Evolutionary conservation across 1,140 invertebrate species (phyloP), one percentile per base, ranked within the genome.

Genomic region (Drosophila littoralis): DNA sequence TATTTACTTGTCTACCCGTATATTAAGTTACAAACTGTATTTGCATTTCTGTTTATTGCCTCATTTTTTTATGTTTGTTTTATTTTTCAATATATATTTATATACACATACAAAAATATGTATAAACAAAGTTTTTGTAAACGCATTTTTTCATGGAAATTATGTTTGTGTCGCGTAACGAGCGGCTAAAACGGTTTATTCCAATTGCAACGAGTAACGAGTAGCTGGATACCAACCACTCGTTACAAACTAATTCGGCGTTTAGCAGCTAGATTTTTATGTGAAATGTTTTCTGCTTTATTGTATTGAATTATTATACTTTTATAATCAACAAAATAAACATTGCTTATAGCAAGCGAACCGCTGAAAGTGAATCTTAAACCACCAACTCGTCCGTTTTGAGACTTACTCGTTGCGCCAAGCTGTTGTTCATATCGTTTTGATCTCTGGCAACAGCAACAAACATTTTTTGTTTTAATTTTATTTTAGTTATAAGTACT

Each of bases 101-200:
- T 54, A 70, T 73, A 59, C 38, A 59, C 46, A 52, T 38, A 40
- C 6, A 2, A 15, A 60, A 35, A 32, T 40, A n/a, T 42, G 32
- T 28, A 7, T 22, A 22, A 13, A 17, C 32, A 35, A 65, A 46
- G n/a, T 12, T n/a, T 33, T 22, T 54, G 7, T 28, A 38, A 57
- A 32, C 59, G 70, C 54, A 51, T 60, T 73, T 67, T 67, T 73
- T 73, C 5, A 36, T 66, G 66, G 10, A 10, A n/a, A 42, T 61
- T 28, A 32, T 33, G 6, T 32, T 42, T 15, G 38, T 28, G 7
- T 33, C 9, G n/a, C 7, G 12, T 28, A 35, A 50, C 10, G 28
- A 17, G n/a, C 28, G 4, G 22, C 10, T 28, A 1, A 32, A 8
- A 8, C 3, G 17, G 17, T 15, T 10, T 1, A 22, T 6, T 51